Percentiles rank a stretch among this genome's conserved stretches.
phyloP scores from a whole-genome alignment of 2,888 invertebrate genomes.

The Spisula subtruncata region DNA sequence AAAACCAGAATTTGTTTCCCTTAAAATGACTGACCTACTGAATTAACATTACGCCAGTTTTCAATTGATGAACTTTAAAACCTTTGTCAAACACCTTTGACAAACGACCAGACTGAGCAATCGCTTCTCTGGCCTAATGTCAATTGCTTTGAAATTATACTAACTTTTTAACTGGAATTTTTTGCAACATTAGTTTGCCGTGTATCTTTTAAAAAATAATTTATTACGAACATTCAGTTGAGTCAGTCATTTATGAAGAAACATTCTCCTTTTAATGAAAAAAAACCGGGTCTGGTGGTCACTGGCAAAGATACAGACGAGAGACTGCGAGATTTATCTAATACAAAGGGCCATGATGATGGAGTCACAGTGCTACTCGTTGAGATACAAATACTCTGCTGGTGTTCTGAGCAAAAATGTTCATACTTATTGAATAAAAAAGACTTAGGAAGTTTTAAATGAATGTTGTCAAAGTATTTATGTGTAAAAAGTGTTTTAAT shows the following conservation, averaged over 20 bases:
- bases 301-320: background rate
- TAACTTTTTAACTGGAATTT: background rate
- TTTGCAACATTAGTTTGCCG: background rate
- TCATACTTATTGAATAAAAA: no score
- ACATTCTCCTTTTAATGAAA: background rate
- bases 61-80: no score
- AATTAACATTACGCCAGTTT: no score
- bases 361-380: background rate
- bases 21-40: background rate
- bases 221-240: background rate
- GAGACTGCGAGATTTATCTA: background rate
- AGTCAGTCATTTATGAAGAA: conserved; percentile 1
- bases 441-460: background rate
- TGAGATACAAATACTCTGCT: background rate
- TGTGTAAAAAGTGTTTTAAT: background rate
- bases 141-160: no score
- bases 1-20: background rate
- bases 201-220: background rate
- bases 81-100: no score
- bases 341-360: background rate
- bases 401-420: background rate
- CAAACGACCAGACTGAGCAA: no score
- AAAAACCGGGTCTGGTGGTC: background rate
- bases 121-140: no score
- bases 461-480: background rate